Percentiles rank a stretch among this genome's conserved stretches.
Conservation (phyloP, 2,797 vertebrate genomes). For the Oreortyx pictus region DNA sequence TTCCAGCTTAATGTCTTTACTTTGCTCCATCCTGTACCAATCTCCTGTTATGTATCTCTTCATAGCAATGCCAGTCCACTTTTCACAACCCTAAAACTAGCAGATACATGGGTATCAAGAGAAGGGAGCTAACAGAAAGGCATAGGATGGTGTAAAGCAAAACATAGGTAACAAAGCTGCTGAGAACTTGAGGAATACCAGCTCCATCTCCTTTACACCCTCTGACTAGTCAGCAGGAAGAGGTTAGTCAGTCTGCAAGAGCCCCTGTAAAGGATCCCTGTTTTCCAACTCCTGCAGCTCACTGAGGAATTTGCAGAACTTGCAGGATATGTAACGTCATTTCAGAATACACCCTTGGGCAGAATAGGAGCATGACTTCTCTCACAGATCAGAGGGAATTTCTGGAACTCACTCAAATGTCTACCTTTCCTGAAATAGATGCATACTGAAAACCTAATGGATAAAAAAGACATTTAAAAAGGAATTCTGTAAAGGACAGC, state of each 20-base stretch:
- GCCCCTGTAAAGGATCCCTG: background rate
- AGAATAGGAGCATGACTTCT: background rate
- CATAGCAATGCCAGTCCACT: accelerated
- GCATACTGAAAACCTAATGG: background rate
- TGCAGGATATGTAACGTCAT: background rate
- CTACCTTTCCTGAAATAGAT: background rate
- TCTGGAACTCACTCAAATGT: background rate
- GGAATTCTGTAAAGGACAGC: background rate
- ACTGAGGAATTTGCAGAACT: background rate
- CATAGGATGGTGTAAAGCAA: background rate
- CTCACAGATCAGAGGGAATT: background rate
- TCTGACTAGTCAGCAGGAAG: background rate
- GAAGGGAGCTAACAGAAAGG: background rate
- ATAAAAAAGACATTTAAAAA: background rate
- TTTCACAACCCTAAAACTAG: background rate
- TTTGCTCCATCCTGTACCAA: background rate
- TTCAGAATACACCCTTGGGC: background rate
- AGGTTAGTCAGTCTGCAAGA: background rate
- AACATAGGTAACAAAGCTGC: background rate
- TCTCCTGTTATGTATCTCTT: background rate
- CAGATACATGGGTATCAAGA: background rate
- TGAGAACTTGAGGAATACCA: background rate
- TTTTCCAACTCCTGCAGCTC: background rate
- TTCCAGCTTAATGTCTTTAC: background rate
- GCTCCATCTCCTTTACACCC: background rate